A percentile compares a stretch with the other conserved stretches of the same genome.
These are phyloP conservation scores for Vombatus ursinus DNA, from an alignment of 2,113 vertebrate genomes.

Conservation along the genomic window DNA sequence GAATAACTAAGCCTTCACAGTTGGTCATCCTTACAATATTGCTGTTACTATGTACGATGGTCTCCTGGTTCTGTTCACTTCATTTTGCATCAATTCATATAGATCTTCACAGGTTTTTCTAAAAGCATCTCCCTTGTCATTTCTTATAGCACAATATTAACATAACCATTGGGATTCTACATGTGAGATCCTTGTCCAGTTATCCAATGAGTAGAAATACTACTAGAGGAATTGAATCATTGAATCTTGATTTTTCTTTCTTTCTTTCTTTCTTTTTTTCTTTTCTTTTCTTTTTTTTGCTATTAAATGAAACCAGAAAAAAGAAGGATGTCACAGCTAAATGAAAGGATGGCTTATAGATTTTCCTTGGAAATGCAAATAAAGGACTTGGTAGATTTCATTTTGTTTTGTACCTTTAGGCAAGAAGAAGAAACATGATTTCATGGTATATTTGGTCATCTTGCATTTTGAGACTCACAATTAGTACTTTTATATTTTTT, in stretches of 20 bases:
- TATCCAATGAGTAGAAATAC: not conserved
- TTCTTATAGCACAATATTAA: not conserved
- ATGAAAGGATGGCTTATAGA: not conserved
- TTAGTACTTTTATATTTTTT: not conserved
- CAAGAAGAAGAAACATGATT: not conserved
- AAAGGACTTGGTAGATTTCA: not conserved
- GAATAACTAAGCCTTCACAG: not conserved
- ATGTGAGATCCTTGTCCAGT: not conserved
- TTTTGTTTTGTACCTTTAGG: not conserved
- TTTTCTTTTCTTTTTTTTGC: not conserved
- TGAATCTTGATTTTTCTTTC: not conserved
- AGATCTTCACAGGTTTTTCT: not conserved
- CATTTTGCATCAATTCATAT: not conserved
- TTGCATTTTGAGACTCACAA: not conserved
- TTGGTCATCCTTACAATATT: not conserved
- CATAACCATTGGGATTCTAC: not conserved
- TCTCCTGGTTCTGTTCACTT: not conserved
- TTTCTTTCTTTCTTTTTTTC: no score
- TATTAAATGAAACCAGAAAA: not conserved
- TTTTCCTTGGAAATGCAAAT: not conserved
- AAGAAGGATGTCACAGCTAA: not conserved
- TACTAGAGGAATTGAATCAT: not conserved
- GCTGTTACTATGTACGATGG: not conserved
- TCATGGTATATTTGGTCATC: not conserved
- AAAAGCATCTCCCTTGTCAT: not conserved